Evolutionary conservation across 2,888 invertebrate species (phyloP), one percentile per base, ranked within the genome.

Genomic region (Furcula furcula): DNA sequence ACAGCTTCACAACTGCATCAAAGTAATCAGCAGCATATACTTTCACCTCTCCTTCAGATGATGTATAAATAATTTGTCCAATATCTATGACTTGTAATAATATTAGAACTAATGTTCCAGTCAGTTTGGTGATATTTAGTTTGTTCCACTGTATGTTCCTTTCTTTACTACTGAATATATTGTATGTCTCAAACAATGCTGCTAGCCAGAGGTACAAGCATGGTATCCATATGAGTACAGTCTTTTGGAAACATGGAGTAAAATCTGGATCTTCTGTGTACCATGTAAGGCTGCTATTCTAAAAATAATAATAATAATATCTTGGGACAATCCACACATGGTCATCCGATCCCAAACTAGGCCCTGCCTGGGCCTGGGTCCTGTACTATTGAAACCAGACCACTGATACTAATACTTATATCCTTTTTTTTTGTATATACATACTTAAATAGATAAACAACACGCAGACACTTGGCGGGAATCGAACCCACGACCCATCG

Each of bases 181-280:
- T 94, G 69, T 90, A 94, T 34, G 92, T 83, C 63, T 96, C 96
- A 37, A 96, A 76, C 11, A 92, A 77, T 1, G 93, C 86, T 55
- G 95, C 92, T 0, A 92, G 43, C 95, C 95, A 97, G 7, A 97
- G 85, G 73, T 94, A 95, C 18, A 90, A 85, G 76, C 96, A 96
- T 1, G 98, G 98, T 22, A 91, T 78, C 97, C 98, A 98, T 26
- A 96, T 90, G 21, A 98, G 79, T 0, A 95, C 93, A 1, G 98
- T 97, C 73, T 94, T 94, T 83, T 97, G 94, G 76, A 98, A 97
- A 80, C 98, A 98, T 67, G 90, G 90, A 40, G 97, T 95, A 53
- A 98, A 91, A 70, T 95, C 94, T 9, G 97, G 98, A 76, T 93
- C 90, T 4, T 91, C 86, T 7, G 97, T 94, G 63, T 94, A 75